These are phyloP conservation scores for Gallinago jamesoni DNA, from an alignment of 2,113 vertebrate species.

Conservation along the genomic window DNA sequence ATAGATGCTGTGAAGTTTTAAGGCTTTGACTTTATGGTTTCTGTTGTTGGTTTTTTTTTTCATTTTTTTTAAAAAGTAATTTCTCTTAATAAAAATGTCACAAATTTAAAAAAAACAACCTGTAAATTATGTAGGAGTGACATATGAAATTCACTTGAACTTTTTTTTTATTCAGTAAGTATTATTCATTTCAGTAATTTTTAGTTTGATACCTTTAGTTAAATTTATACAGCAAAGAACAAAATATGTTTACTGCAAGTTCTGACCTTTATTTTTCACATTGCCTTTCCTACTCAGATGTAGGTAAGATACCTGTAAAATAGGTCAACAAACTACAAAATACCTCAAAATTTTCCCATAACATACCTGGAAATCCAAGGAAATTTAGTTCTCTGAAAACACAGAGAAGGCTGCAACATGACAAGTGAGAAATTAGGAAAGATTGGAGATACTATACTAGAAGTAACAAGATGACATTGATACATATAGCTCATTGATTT, in stretches of 20 bases:
- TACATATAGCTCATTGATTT: not conserved
- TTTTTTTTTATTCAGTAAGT: not conserved
- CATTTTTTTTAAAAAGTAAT: not conserved
- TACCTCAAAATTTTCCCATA: not conserved
- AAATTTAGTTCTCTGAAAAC: not conserved
- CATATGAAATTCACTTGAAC: not conserved
- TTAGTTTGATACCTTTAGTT: not conserved
- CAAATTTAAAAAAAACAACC: not conserved
- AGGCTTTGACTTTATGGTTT: not conserved
- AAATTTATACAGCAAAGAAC: not conserved
- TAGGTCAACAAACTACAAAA: not conserved
- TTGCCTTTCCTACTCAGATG: not conserved
- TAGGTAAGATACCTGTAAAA: not conserved
- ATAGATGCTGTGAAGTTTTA: not conserved
- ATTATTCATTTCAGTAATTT: not conserved
- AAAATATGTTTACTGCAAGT: not conserved
- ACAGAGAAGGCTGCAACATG: not conserved
- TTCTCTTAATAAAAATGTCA: not conserved
- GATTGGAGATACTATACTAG: accelerated
- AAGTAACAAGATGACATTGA: not conserved
- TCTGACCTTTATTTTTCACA: not conserved
- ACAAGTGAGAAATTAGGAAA: not conserved
- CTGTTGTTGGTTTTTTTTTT: too few relatives aligned
- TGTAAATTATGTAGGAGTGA: not conserved
- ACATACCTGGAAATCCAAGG: not conserved